Percentiles rank a stretch among this genome's conserved stretches.
These are phyloP conservation scores for Catharus fuscescens DNA, from an alignment of 2,113 vertebrate species.

Conservation along the genomic window DNA sequence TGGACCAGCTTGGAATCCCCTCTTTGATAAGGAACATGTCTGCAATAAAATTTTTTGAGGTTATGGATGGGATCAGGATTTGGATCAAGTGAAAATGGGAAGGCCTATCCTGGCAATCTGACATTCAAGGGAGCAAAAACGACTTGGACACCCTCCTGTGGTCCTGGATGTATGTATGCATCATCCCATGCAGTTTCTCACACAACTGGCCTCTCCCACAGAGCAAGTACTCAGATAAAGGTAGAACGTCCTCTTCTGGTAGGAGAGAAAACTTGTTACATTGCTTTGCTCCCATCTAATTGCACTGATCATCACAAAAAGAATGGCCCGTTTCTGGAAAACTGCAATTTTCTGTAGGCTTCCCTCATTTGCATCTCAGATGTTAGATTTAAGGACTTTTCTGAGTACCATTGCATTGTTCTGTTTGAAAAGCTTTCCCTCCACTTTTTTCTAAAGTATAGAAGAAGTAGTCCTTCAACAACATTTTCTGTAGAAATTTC, in stretches of 20 bases:
- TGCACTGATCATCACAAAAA: neutral
- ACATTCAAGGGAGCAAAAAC: neutral
- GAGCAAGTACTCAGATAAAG: neutral
- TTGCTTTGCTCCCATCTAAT: neutral
- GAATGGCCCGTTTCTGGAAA: neutral
- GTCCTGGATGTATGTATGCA: neutral
- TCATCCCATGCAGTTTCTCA: neutral
- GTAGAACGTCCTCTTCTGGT: slow-evolving; percentile 43
- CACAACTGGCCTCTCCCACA: neutral
- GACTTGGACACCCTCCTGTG: neutral
- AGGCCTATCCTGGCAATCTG: neutral
- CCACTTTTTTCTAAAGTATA: neutral
- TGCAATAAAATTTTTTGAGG: neutral
- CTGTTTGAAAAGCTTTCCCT: neutral
- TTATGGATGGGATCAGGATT: neutral
- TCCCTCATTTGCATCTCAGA: neutral
- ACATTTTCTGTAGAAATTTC: neutral
- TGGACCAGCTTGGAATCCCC: neutral
- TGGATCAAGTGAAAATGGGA: neutral
- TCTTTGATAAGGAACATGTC: neutral
- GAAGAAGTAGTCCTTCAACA: neutral
- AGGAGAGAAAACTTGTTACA: neutral
- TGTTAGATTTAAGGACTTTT: neutral
- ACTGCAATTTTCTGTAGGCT: neutral
- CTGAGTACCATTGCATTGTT: neutral